phyloP scores from a whole-genome alignment of 2,797 vertebrate species.

The Saxicola maurus region DNA sequence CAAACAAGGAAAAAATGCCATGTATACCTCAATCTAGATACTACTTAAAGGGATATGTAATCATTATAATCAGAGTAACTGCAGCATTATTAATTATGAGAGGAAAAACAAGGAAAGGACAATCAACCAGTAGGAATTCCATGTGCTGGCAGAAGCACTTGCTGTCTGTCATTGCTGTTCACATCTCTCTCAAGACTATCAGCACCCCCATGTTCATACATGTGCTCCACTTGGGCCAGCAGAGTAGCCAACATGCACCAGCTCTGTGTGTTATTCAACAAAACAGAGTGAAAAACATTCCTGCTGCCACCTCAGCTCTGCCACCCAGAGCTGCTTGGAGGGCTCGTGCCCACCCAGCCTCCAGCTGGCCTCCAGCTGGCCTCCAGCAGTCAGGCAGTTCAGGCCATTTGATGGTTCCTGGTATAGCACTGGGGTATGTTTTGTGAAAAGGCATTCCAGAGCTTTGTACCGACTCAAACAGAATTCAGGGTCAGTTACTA shows the following conservation, averaged over 20 bases:
- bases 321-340: rapidly evolving
- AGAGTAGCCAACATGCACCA: rapidly evolving
- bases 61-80: neutral
- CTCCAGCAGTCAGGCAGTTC: neutral
- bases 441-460: neutral
- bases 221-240: neutral
- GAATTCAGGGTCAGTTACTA: neutral
- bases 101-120: neutral
- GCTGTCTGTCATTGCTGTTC: neutral
- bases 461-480: rapidly evolving
- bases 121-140: neutral
- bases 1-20: neutral
- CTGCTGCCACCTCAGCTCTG: neutral
- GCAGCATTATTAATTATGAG: neutral
- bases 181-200: neutral
- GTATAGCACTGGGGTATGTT: neutral
- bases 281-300: neutral
- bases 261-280: neutral
- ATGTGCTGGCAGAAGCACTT: neutral
- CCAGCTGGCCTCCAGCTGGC: neutral
- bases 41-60: conserved; percentile 1
- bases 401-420: rapidly evolving
- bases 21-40: neutral
- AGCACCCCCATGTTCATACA: rapidly evolving
- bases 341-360: rapidly evolving